Percentiles rank a stretch among this genome's conserved stretches.
Evolutionary conservation across 2,113 vertebrate species (phyloP).

Genomic region (Lophotis ruficrista): DNA sequence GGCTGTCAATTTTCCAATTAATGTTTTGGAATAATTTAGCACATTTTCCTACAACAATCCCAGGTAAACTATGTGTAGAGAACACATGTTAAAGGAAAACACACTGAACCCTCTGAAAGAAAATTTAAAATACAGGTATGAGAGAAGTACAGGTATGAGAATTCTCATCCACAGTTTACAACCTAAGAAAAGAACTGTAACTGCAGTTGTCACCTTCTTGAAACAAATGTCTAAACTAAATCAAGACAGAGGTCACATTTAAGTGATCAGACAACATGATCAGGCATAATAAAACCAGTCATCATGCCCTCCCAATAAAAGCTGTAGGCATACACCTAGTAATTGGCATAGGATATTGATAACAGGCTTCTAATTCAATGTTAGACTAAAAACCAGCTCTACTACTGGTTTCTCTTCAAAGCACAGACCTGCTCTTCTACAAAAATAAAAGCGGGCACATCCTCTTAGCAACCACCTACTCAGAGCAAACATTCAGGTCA

Average conservation of each 20-base stretch:
- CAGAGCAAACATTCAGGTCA: conserved; percentile 35
- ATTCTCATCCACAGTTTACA: neutral
- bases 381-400: neutral
- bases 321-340: neutral
- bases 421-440: neutral
- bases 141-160: neutral
- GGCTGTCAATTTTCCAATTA: neutral
- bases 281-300: neutral
- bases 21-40: neutral
- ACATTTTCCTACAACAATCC: neutral
- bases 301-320: neutral
- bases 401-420: neutral
- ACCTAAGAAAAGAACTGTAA: neutral
- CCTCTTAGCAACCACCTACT: conserved; percentile 42
- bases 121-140: neutral
- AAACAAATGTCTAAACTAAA: neutral
- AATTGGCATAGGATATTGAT: neutral
- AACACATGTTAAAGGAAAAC: neutral
- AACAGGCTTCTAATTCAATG: neutral
- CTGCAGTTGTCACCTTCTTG: neutral
- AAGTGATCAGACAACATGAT: neutral
- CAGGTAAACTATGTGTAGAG: neutral
- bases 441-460: conserved; percentile 17
- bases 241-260: neutral
- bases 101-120: neutral